Evolutionary conservation across 2,888 invertebrate species (phyloP), one percentile per base, ranked within the genome.

Genomic region (Timandra comae): DNA sequence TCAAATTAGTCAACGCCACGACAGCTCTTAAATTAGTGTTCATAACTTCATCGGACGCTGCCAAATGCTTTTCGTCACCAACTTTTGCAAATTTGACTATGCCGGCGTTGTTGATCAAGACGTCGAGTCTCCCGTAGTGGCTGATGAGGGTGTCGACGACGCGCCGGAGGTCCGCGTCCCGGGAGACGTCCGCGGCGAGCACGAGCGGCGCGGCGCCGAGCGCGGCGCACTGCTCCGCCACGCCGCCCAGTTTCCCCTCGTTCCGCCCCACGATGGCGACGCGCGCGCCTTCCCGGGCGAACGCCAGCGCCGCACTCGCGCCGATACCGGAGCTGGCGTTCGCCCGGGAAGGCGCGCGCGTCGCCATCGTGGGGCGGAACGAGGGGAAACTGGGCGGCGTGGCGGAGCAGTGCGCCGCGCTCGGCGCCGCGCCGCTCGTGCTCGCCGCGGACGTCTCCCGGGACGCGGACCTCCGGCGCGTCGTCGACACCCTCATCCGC

Each of bases 61-160:
- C 5, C 1, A 24, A 3, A 2, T 10, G 11, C 7, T 24, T 9
- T 24, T 24, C 9, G 4, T 24, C 24, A 10, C 7, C 7, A 6
- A 24, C 6, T 7, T 24, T 11, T 1, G 24, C 24, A 10, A 6
- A 25, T 28, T 40, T 40, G 2, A 40, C n/a, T 7, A 61, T 43
- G 0, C 57, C 66, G 12, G 66, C 68, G 13, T 63, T 68, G 33
- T 68, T 67, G 1, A 68, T 46, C 0, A 66, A 46, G 0, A 68
- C 28, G 19, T 67, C 64, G 0, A 69, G 13, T 42, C 56, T 62
- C 1, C 58, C 61, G 9, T 48, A 67, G 7, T 46, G 43, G 0
- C 50, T 33, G 0, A 67, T 35, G 0, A 60, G 59, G 29, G 56
- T 43, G 6, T 51, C 29, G 0, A 69, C 32, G 0, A 63, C 44